phyloP scores from a whole-genome alignment of 1,140 invertebrate species.

The Hylaeus volcanicus region DNA sequence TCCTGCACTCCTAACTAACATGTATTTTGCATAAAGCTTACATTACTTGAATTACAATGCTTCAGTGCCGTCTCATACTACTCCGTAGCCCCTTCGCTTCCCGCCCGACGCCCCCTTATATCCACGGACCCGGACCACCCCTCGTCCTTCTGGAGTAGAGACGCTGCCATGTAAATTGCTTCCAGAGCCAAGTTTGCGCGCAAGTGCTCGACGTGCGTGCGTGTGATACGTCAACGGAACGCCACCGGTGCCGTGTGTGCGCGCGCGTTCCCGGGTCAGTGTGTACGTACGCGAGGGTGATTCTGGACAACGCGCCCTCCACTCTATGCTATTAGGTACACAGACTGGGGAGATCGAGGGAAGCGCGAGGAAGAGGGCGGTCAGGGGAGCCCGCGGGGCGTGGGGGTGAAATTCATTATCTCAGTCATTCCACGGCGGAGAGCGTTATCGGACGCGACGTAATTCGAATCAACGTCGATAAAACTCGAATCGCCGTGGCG shows the following conservation, averaged over 20 bases:
- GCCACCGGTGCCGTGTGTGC: slow-evolving; percentile 11
- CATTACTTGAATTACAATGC: slow-evolving; percentile 80
- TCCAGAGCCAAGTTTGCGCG: slow-evolving; percentile 68
- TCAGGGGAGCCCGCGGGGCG: slow-evolving; percentile 20
- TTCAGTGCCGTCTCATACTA: slow-evolving; percentile 70
- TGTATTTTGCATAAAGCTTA: slow-evolving; percentile 80
- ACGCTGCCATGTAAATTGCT: slow-evolving; percentile 77
- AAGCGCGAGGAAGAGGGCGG: slow-evolving; percentile 12
- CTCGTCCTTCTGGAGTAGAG: slow-evolving; percentile 53
- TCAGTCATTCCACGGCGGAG: slow-evolving; percentile 63
- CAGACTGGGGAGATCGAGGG: slow-evolving; percentile 21
- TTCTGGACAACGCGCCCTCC: slow-evolving; percentile 64
- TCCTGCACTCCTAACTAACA: slow-evolving; percentile 79
- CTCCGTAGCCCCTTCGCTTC: slow-evolving; percentile 21
- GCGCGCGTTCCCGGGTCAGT: slow-evolving; percentile 31
- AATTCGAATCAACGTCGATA: slow-evolving; percentile 61
- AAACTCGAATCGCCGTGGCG: slow-evolving; percentile 33
- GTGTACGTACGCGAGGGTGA: slow-evolving; percentile 54
- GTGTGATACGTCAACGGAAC: slow-evolving; percentile 21
- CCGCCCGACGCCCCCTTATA: slow-evolving; percentile 10
- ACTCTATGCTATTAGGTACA: slow-evolving; percentile 56
- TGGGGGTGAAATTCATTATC: slow-evolving; percentile 72
- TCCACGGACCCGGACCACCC: slow-evolving; percentile 39
- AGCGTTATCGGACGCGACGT: slow-evolving; percentile 69
- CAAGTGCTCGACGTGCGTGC: slow-evolving; percentile 59